Base-by-base conservation (phyloP, 2,888 invertebrate species). In the Lepidonotus clava region DNA sequence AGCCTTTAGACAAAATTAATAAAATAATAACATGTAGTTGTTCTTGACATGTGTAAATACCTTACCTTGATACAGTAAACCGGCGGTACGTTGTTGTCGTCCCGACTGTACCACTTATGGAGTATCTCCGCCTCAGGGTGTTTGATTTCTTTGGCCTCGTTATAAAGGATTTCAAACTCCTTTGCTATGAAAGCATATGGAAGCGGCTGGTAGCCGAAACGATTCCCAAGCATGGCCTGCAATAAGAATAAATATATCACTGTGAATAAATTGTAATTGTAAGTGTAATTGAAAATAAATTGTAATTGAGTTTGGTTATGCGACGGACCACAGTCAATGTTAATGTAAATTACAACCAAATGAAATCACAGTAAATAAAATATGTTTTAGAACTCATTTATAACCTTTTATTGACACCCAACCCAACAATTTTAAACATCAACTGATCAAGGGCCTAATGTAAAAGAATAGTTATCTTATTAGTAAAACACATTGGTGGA, bases 181-280 rank as follows among this genome's bases (percentile, higher is more conserved):
- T 77, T 56, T n/a, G 41, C 71, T 2, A 41, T 36, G 0, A 90
- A 83, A n/a, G 36, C 77, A 28, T 83, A 71, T 21, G 89, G 89
- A 4, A 90, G 40, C 1, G 89, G 89, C 11, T 88, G 86, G 77
- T 87, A 89, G 28, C 90, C 90, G 85, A 90, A 90, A 5, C 90
- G 88, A 51, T 90, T 83, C 11, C 90, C 90, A 24, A 90, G 84
- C 66, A 90, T 84, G 5, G 89, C 89, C 86, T 91, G 86, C 32
- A 87, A 46, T 46, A 46, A 46, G 40, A n/a, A 41, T 11, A 80
- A 11, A 28, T 71, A 83, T 11, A 46, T 8, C 8, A 46, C 46
- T 46, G 46, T 18, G 46, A 46, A 46, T 11, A 8, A 46, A 11
- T 46, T 18, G 8, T 18, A 46, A 46, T n/a, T n/a, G n/a, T n/a